Conservation (phyloP, 2,888 invertebrate genomes). For the Dinocampus coccinellae region DNA sequence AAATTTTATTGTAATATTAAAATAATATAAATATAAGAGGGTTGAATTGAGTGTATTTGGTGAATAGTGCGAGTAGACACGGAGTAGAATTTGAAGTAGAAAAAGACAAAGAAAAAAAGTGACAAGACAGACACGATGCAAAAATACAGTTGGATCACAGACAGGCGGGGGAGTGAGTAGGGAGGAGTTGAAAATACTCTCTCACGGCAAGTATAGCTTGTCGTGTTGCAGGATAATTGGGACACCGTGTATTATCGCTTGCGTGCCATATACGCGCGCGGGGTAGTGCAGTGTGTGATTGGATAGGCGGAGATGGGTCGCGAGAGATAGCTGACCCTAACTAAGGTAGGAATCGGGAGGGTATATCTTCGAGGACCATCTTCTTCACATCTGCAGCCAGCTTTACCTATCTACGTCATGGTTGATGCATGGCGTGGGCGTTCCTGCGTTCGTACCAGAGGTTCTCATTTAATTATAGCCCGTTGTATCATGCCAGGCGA, state of each 20-base stretch:
- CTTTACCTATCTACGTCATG: slow-evolving; percentile 67
- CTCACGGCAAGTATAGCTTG: slow-evolving; percentile 55
- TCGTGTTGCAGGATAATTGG: slow-evolving; percentile 68
- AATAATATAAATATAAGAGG: slow-evolving; percentile 14
- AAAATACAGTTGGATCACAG: slow-evolving; percentile 4
- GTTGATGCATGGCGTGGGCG: slow-evolving; percentile 70
- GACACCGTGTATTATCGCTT: slow-evolving; percentile 68
- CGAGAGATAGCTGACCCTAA: slow-evolving; percentile 69
- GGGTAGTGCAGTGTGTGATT: slow-evolving; percentile 63
- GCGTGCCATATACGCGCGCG: slow-evolving; percentile 64
- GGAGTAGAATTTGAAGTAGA: not conserved
- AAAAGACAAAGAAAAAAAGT: slow-evolving; percentile 13
- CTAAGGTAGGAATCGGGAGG: slow-evolving; percentile 52
- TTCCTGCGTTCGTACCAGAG: slow-evolving; percentile 65
- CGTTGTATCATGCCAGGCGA: slow-evolving; percentile 32
- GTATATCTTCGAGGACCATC: slow-evolving; percentile 66
- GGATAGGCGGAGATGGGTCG: slow-evolving; percentile 70
- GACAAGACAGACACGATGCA: not conserved
- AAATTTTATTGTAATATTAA: no score
- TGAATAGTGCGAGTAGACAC: slow-evolving; percentile 26
- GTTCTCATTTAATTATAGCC: slow-evolving; percentile 68
- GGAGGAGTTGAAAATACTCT: slow-evolving; percentile 63
- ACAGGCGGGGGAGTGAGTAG: slow-evolving; percentile 36
- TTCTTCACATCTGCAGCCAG: slow-evolving; percentile 64
- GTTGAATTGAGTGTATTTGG: no score